Base-by-base conservation (phyloP, 1,140 invertebrate genomes). In the Brachionus plicatilis region DNA sequence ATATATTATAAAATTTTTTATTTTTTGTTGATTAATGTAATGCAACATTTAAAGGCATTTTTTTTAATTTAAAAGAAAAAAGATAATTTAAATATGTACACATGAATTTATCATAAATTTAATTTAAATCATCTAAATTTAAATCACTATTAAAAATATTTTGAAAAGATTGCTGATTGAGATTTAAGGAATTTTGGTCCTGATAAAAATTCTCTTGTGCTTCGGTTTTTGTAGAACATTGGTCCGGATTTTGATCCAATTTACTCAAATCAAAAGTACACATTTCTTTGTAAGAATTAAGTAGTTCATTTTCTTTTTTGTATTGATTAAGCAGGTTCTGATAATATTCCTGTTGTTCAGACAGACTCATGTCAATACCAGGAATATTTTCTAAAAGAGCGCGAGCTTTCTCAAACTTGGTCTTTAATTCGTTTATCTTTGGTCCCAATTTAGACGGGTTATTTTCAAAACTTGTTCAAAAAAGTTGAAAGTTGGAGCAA, bases 361-460 rank as follows among this genome's bases (percentile, higher is more conserved):
- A 11, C 9, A 43, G 33, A 27, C 79, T 82, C 79, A 82, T 82
- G 12, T 82, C 79, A 29, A 82, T 82, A 27, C 79, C 79, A 20
- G 79, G 79, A 43, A 82, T 60, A 56, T 43, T 82, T 12, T 60
- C 37, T 41, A 82, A 65, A 1, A 82, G 12, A 17, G 53, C 53
- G 24, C 79, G 20, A 9, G 79, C 79, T 68, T 82, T 82, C 27
- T 82, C 79, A 37, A 65, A 82, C 33, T 82, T 82, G n/a, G 53
- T n/a, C n/a, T 82, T 82, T 14, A 82, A 82, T 65, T 82, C 79
- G 12, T 82, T 82, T 82, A 82, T 82, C 53, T 82, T 82, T 20
- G 53, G 41, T 9, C 53, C 53, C 41, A 82, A 45, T 65, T 82
- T 82, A 7, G 79, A 82, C 29, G 79, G 79, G 47, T 82, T 82